Evolutionary conservation across 2,113 vertebrate species (phyloP).

Genomic region (Gracilinanus agilis): DNA sequence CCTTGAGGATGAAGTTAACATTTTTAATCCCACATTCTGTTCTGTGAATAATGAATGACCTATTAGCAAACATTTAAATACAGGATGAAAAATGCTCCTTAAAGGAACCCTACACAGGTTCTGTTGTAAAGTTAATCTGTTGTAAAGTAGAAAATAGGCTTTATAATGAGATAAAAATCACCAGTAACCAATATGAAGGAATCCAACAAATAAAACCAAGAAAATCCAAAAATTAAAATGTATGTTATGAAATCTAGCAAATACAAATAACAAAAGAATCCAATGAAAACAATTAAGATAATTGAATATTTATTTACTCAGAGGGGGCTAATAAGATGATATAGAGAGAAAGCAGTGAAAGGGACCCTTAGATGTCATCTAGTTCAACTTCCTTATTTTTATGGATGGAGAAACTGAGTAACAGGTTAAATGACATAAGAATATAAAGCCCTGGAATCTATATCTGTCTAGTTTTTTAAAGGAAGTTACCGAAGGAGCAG

Average conservation of each 20-base stretch:
- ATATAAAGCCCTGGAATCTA: background rate
- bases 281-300: no score
- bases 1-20: background rate
- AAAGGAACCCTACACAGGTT: background rate
- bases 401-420: background rate
- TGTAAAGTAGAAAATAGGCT: background rate
- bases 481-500: background rate
- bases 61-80: background rate
- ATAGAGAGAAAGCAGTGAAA: background rate
- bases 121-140: background rate
- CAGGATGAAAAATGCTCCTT: background rate
- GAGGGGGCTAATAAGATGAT: background rate
- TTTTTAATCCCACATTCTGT: background rate
- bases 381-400: no score
- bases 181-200: background rate
- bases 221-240: no score
- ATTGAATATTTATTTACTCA: background rate
- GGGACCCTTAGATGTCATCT: background rate
- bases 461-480: background rate
- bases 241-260: background rate
- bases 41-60: background rate
- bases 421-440: background rate
- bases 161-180: background rate
- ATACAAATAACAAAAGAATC: no score
- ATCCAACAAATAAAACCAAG: background rate